A percentile compares a stretch with the other conserved stretches of the same genome.
Conservation (phyloP, 2,113 vertebrate genomes). For the Oreocharis arfaki region DNA sequence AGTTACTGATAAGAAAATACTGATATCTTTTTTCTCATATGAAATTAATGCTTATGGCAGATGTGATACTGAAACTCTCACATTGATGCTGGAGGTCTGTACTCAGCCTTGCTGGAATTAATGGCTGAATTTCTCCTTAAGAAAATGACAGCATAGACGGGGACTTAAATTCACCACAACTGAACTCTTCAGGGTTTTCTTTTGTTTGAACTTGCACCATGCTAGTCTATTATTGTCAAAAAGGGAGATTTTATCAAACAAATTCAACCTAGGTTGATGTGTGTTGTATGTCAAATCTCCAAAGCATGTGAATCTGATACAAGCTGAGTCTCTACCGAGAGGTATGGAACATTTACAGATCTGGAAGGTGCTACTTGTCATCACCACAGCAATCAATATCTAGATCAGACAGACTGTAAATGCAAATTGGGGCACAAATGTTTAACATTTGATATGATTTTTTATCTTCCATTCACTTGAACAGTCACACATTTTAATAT, state of each 20-base stretch:
- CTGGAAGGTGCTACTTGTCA: not conserved
- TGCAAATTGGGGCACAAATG: not conserved
- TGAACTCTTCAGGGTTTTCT: not conserved
- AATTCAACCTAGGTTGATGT: not conserved
- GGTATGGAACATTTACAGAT: not conserved
- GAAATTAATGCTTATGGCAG: not conserved
- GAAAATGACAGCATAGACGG: not conserved
- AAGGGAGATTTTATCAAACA: not conserved
- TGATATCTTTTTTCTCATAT: not conserved
- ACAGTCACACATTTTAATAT: not conserved
- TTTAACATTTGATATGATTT: not conserved
- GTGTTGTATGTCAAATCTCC: not conserved
- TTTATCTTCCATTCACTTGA: not conserved
- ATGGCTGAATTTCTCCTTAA: not conserved
- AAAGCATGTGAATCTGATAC: not conserved
- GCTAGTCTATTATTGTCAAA: not conserved
- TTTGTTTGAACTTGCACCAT: not conserved
- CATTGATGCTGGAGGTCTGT: not conserved
- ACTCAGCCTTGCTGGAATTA: not conserved
- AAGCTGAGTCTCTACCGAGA: not conserved
- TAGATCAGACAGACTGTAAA: not conserved
- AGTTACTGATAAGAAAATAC: not conserved
- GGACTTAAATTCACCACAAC: not conserved
- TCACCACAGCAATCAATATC: not conserved
- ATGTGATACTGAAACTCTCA: not conserved